A percentile compares a stretch with the other conserved stretches of the same genome.
These are phyloP conservation scores for Triops cancriformis DNA, from an alignment of 1,140 invertebrate genomes.

Conservation along the genomic window DNA sequence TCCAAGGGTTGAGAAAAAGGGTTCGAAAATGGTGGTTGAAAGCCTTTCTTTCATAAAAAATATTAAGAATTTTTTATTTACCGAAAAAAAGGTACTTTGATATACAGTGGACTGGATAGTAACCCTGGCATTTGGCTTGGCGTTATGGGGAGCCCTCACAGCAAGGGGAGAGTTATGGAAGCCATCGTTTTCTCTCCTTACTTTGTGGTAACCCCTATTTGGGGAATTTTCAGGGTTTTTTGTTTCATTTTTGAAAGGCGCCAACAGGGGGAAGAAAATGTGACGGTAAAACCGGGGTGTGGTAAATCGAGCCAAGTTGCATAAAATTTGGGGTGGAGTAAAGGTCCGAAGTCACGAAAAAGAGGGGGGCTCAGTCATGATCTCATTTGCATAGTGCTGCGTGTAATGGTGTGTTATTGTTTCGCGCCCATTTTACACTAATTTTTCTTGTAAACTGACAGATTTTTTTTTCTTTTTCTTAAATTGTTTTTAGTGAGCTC, in stretches of 20 bases:
- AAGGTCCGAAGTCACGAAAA: background rate
- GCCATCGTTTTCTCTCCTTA: no score
- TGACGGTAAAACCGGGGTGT: conserved; percentile 22
- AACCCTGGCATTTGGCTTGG: background rate
- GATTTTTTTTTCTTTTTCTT: conserved; percentile 32
- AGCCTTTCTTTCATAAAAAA: background rate
- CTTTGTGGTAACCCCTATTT: no score
- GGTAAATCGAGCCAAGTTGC: conserved; percentile 5
- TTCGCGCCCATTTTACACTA: background rate
- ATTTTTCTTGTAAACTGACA: background rate
- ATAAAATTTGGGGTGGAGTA: conserved; percentile 20
- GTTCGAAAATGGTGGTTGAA: background rate
- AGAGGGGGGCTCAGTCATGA: background rate
- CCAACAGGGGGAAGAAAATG: background rate
- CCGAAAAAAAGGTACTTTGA: background rate
- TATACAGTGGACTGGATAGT: background rate
- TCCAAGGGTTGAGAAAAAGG: background rate
- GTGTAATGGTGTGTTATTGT: conserved; percentile 7
- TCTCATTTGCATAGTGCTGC: conserved; percentile 9
- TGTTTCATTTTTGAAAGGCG: background rate
- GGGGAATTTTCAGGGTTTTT: no score
- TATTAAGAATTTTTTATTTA: no score
- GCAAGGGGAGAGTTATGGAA: background rate
- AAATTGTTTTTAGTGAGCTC: conserved; percentile 57
- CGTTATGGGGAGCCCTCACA: background rate